Percentiles rank a stretch among this genome's conserved stretches.
Evolutionary conservation across 2,113 vertebrate species (phyloP).

Genomic region (Promerops cafer): DNA sequence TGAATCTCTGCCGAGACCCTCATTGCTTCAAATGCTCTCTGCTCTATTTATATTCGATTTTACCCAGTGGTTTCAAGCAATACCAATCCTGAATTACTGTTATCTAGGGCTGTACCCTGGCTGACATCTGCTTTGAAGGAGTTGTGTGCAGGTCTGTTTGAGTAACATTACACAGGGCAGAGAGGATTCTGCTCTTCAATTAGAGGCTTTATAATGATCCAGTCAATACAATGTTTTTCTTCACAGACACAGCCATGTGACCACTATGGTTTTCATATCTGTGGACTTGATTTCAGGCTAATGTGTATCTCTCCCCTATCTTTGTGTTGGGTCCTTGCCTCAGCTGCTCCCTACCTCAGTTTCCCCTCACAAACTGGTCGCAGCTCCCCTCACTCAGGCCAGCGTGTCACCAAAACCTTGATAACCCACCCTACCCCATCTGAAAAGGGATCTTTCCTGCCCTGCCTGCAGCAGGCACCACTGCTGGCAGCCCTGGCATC

Average conservation of each 20-base stretch:
- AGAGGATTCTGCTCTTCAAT: neutral
- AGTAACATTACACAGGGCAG: slow-evolving; percentile 2
- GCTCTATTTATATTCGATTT: slow-evolving; percentile 32
- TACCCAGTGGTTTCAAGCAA: slow-evolving; percentile 3
- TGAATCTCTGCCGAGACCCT: neutral
- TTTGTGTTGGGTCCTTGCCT: neutral
- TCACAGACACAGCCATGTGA: neutral
- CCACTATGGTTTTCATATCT: neutral
- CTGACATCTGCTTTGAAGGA: slow-evolving; percentile 3
- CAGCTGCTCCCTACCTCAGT: neutral
- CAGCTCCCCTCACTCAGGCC: neutral
- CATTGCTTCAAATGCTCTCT: slow-evolving; percentile 22
- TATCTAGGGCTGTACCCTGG: neutral
- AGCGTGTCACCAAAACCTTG: neutral
- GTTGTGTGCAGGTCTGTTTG: neutral
- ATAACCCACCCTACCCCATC: neutral
- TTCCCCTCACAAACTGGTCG: neutral
- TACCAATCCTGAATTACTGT: neutral
- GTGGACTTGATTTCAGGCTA: neutral
- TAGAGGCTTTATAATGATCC: neutral
- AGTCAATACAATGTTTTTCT: neutral
- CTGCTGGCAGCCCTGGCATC: neutral
- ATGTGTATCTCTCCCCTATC: neutral
- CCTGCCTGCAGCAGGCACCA: neutral
- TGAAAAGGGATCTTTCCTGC: neutral